Percentiles rank a stretch among this genome's conserved stretches.
Conservation (phyloP, 2,888 invertebrate species). For the Lochmaea crataegi region DNA sequence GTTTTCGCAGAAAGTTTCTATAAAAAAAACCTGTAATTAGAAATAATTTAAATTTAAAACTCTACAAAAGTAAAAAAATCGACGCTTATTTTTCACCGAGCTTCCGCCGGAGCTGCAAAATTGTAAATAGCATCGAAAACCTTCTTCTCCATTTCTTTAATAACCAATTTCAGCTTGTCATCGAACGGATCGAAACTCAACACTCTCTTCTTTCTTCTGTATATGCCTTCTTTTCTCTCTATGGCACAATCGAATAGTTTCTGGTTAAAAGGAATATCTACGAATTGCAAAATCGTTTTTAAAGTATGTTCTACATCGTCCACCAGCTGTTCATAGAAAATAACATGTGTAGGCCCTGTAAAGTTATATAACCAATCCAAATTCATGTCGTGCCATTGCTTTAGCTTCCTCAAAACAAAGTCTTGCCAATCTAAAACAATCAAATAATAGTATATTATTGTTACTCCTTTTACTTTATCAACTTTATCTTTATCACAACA, state of each 20-base stretch:
- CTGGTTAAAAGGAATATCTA: slow-evolving; percentile 62
- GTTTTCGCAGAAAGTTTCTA: too few relatives aligned
- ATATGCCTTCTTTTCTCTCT: slow-evolving; percentile 72
- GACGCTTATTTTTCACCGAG: slow-evolving; percentile 33
- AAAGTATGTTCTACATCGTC: slow-evolving; percentile 71
- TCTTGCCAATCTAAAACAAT: slow-evolving; percentile 74
- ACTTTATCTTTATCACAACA: too few relatives aligned
- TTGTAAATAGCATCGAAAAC: slow-evolving; percentile 67
- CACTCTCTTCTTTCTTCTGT: slow-evolving; percentile 74
- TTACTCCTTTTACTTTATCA: too few relatives aligned
- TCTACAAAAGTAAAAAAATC: neutral
- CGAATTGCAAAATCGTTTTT: slow-evolving; percentile 70
- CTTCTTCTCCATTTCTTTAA: slow-evolving; percentile 66
- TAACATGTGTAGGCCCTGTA: slow-evolving; percentile 75
- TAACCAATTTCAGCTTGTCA: slow-evolving; percentile 70
- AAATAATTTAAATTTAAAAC: too few relatives aligned
- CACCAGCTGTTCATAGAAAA: slow-evolving; percentile 78
- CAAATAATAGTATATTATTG: neutral
- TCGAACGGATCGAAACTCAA: slow-evolving; percentile 79
- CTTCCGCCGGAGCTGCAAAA: slow-evolving; percentile 56
- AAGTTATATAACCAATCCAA: slow-evolving; percentile 78
- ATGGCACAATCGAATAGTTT: slow-evolving; percentile 60
- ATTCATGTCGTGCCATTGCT: slow-evolving; percentile 77
- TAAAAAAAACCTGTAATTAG: too few relatives aligned
- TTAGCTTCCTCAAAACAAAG: slow-evolving; percentile 75